These are phyloP conservation scores for Coenonympha glycerion DNA, from an alignment of 2,888 invertebrate species.

Conservation along the genomic window DNA sequence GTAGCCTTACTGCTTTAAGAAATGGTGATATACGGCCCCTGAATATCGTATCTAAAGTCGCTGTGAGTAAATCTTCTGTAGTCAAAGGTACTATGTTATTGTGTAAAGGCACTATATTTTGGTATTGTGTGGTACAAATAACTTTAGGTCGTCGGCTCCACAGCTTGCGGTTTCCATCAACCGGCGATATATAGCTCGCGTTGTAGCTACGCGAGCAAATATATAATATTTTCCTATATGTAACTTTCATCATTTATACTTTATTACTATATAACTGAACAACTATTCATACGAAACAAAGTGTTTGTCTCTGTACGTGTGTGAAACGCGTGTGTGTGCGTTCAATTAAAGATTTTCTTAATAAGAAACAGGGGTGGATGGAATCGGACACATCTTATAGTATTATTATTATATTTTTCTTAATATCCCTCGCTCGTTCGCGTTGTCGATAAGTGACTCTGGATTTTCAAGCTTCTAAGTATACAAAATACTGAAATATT, in stretches of 20 bases:
- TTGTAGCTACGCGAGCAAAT: conserved; percentile 69
- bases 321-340: conserved; percentile 32
- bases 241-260: conserved; percentile 76
- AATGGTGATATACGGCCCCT: too few relatives aligned
- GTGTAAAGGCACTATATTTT: too few relatives aligned
- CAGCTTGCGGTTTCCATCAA: conserved; percentile 28
- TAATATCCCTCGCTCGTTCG: conserved; percentile 12
- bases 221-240: conserved; percentile 76
- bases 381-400: conserved; percentile 16
- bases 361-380: conserved; percentile 42
- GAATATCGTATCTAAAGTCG: too few relatives aligned
- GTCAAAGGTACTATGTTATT: too few relatives aligned
- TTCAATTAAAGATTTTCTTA: conserved; percentile 72
- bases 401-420: conserved; percentile 28
- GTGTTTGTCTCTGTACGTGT: conserved; percentile 47
- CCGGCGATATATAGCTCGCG: conserved; percentile 59
- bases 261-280: conserved; percentile 68
- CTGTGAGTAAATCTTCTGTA: too few relatives aligned
- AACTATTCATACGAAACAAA: conserved; percentile 58
- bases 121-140: not conserved
- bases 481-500: too few relatives aligned
- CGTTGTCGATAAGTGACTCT: not conserved
- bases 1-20: too few relatives aligned
- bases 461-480: too few relatives aligned
- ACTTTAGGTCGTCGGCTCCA: conserved; percentile 42